Evolutionary conservation across 2,113 vertebrate genomes (phyloP), one percentile per base, ranked within the genome.

Genomic region (Rhynchomys soricoides): DNA sequence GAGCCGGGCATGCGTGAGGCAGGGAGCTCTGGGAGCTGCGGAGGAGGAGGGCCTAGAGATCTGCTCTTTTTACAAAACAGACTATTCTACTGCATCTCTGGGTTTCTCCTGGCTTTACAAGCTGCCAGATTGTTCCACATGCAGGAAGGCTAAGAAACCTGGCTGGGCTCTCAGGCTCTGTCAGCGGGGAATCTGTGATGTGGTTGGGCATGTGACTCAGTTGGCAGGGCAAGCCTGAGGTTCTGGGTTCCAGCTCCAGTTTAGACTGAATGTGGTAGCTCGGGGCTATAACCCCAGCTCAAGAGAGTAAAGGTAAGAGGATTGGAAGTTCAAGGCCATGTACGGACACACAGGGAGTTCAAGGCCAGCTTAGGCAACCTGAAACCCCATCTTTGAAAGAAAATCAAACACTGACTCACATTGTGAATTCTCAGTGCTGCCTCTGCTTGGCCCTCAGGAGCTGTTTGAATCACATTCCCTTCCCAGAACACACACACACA

Each of bases 1-100:
- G 97, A 95, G 98, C 98, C 97, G 98, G 98, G 97, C 98, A 98
- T 98, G 98, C 89, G 97, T 95, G 96, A 97, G 98, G 98, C 19
- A 26, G 52, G 9, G 34, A 96, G 97, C 98, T 98, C 98, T 97
- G 66, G 75, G 74, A 96, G 92, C 90, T 62, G 83, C 48, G 89
- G 96, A n/a, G n/a, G 93, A 95, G 92, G 83, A 89, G 95, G 92
- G 83, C 1, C 59, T 68, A 0, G 95, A 89, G 94, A 97, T 96
- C 92, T 64, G n/a, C 78, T 96, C 92, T 87, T 11, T 87, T 94
- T 96, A 97, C 71, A 3, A 97, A 97, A 89, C 57, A 0, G 0
- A 5, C 29, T 29, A 68, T 5, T 21, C 48, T 1, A 64, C 64
- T 93, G 31, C 15, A 92, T 96, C 95, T 94, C 92, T 90, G 94